A percentile compares a stretch with the other conserved stretches of the same genome.
These are phyloP conservation scores for Rachycentron canadum DNA, from an alignment of 2,797 vertebrate genomes.

Conservation along the genomic window DNA sequence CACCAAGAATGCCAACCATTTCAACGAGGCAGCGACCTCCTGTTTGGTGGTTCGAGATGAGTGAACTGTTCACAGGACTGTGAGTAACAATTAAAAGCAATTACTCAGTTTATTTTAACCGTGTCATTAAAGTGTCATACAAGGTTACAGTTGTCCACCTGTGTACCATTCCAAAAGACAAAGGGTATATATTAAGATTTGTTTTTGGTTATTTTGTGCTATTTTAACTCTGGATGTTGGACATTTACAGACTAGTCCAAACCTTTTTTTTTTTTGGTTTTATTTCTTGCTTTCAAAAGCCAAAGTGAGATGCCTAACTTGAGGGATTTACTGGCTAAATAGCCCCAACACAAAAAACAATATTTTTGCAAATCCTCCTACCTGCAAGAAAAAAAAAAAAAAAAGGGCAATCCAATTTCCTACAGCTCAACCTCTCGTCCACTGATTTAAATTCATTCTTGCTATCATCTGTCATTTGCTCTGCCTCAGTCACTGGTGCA, in stretches of 20 bases:
- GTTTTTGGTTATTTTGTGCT: not conserved
- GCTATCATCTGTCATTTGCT: not conserved
- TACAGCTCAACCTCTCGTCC: too few species aligned
- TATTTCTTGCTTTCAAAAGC: not conserved
- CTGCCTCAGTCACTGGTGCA: not conserved
- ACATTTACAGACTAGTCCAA: not conserved
- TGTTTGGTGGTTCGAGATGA: slow-evolving; percentile 61
- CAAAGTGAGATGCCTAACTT: not conserved
- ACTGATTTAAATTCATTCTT: not conserved
- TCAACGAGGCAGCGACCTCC: slow-evolving; percentile 54
- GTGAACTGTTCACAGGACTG: slow-evolving; percentile 33
- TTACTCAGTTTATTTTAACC: slow-evolving; percentile 5
- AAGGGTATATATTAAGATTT: not conserved
- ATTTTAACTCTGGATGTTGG: not conserved
- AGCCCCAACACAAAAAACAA: not conserved
- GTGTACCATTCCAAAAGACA: not conserved
- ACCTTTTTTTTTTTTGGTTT: not conserved
- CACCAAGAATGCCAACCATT: slow-evolving; percentile 76
- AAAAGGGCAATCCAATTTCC: not conserved
- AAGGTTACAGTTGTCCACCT: not conserved
- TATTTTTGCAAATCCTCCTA: not conserved
- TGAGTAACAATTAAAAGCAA: slow-evolving; percentile 1
- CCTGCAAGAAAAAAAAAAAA: too few species aligned
- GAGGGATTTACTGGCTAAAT: too few species aligned
- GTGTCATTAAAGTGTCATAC: too few species aligned